Percentiles rank a stretch among this genome's conserved stretches.
These are phyloP conservation scores for Gallirallus australis DNA, from an alignment of 2,797 vertebrate genomes.

Conservation along the genomic window DNA sequence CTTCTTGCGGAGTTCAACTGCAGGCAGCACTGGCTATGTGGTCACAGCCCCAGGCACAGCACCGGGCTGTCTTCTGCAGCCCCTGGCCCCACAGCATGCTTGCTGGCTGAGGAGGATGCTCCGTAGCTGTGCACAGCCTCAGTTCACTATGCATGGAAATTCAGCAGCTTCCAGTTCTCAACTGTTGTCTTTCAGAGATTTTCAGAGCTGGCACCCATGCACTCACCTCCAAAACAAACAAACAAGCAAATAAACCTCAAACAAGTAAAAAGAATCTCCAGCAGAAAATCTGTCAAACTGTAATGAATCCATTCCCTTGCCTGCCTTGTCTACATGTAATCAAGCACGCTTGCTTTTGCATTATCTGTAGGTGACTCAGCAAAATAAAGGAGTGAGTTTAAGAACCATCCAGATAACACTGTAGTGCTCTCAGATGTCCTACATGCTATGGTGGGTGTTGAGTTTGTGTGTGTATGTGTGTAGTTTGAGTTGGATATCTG, in stretches of 20 bases:
- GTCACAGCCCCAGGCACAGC: accelerated
- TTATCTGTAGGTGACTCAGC: accelerated
- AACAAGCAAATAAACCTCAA: no score
- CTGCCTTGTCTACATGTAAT: not conserved
- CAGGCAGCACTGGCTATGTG: accelerated
- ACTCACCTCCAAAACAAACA: accelerated
- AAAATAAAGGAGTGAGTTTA: not conserved
- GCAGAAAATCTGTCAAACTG: not conserved
- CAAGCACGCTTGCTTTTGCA: accelerated
- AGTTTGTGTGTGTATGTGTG: not conserved
- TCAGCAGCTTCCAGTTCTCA: not conserved
- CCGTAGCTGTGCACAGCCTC: accelerated
- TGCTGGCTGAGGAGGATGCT: accelerated
- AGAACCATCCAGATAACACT: not conserved
- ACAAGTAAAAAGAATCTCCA: not conserved
- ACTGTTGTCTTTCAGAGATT: not conserved
- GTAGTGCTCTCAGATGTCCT: not conserved
- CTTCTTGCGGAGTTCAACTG: accelerated
- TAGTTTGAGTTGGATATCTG: not conserved
- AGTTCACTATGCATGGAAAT: accelerated
- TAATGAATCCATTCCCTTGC: not conserved
- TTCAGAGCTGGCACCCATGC: not conserved
- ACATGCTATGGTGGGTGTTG: not conserved
- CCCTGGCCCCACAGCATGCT: accelerated
- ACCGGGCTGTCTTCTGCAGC: not conserved